phyloP scores from a whole-genome alignment of 2,113 vertebrate genomes.

The Recurvirostra avosetta region DNA sequence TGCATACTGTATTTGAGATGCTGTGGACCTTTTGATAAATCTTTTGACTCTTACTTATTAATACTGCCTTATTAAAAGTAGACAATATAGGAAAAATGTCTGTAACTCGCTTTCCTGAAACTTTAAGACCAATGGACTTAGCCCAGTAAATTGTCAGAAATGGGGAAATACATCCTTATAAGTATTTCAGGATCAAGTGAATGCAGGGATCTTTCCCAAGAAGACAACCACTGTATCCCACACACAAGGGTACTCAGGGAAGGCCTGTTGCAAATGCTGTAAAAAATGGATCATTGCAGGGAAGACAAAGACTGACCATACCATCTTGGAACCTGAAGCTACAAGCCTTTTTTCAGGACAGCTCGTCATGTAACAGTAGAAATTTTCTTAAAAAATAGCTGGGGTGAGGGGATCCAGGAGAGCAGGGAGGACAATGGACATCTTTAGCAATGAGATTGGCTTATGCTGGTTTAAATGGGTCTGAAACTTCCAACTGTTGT shows the following conservation, averaged over 20 bases:
- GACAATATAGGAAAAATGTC: background rate
- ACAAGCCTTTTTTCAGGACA: background rate
- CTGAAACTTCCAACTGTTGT: background rate
- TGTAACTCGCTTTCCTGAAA: background rate
- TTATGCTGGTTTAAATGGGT: background rate
- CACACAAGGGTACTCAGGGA: background rate
- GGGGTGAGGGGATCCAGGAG: background rate
- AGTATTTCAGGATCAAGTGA: background rate
- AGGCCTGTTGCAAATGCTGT: background rate
- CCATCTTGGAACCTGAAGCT: background rate
- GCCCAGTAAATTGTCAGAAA: background rate
- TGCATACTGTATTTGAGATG: background rate
- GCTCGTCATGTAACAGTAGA: rapidly evolving
- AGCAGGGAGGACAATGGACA: background rate
- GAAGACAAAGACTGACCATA: background rate
- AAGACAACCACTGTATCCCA: background rate
- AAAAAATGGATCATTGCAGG: background rate
- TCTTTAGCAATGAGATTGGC: background rate
- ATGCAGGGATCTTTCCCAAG: background rate
- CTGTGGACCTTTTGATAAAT: background rate
- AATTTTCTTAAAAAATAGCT: background rate
- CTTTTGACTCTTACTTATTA: background rate
- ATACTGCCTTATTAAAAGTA: background rate
- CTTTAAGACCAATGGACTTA: background rate
- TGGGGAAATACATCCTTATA: rapidly evolving